Conservation (phyloP, 2,797 vertebrate genomes). For the Thripadectes ignobilis region DNA sequence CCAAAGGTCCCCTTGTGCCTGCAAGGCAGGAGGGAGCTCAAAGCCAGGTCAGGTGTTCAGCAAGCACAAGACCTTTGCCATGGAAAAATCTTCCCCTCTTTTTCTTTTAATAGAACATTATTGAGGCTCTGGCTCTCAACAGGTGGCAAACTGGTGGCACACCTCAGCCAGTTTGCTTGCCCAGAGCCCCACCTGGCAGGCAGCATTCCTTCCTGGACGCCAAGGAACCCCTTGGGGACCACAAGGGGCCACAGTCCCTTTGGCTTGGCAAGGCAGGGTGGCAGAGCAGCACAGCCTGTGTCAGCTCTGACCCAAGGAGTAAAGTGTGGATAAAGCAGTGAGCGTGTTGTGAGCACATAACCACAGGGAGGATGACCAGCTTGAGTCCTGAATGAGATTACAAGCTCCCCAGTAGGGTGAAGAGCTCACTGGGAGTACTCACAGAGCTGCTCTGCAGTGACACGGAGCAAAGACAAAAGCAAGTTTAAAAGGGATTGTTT, state of each 20-base stretch:
- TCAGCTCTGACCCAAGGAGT: neutral
- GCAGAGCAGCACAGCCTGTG: neutral
- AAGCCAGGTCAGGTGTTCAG: neutral
- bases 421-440: neutral
- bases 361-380: neutral
- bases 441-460: neutral
- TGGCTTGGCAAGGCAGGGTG: neutral
- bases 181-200: neutral
- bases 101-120: neutral
- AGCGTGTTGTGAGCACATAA: accelerated
- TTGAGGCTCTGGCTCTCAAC: neutral
- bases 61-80: neutral
- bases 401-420: neutral
- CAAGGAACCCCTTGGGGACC: neutral
- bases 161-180: neutral
- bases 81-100: neutral
- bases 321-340: neutral
- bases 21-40: neutral
- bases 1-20: neutral
- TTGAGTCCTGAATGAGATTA: no score
- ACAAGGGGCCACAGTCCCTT: accelerated
- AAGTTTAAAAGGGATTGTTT: neutral
- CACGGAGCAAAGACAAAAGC: neutral
- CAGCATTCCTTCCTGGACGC: neutral
- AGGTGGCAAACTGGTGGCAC: neutral